Conservation (phyloP, 1,140 invertebrate species). For the Zaprionus vittiger region DNA sequence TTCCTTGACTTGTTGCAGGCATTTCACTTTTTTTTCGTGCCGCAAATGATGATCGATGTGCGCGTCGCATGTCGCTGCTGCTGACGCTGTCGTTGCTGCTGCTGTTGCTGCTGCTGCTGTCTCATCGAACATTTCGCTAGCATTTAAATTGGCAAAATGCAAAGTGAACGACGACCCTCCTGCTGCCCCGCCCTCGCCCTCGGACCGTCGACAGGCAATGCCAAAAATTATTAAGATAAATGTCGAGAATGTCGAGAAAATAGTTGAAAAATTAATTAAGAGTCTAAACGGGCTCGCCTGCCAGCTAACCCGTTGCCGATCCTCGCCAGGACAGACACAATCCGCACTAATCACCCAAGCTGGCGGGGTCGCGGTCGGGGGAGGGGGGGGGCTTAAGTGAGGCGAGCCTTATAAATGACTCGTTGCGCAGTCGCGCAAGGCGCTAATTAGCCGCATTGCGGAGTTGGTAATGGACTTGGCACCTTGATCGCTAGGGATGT, state of each 20-base stretch:
- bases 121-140: constrained; percentile 36
- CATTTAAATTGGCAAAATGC: constrained; percentile 75
- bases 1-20: constrained; percentile 43
- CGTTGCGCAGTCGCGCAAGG: constrained; percentile 34
- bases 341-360: constrained; percentile 62
- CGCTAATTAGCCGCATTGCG: constrained; percentile 77
- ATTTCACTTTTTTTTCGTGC: constrained; percentile 80
- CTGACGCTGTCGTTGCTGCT: constrained; percentile 10
- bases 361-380: constrained; percentile 26
- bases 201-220: constrained; percentile 50
- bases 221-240: constrained; percentile 77
- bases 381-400: not conserved
- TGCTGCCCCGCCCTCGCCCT: not conserved
- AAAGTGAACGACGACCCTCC: constrained; percentile 32
- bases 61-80: constrained; percentile 70
- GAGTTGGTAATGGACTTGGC: constrained; percentile 55
- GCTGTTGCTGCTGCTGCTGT: constrained; percentile 20
- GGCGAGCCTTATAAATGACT: constrained; percentile 65
- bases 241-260: constrained; percentile 50
- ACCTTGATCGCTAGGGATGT: constrained; percentile 5
- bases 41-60: constrained; percentile 80
- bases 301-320: constrained; percentile 23
- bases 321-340: constrained; percentile 24
- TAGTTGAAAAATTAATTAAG: constrained; percentile 66
- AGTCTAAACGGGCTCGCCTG: constrained; percentile 57